Evolutionary conservation across 2,113 vertebrate species (phyloP).

Genomic region (Vicugna pacos): DNA sequence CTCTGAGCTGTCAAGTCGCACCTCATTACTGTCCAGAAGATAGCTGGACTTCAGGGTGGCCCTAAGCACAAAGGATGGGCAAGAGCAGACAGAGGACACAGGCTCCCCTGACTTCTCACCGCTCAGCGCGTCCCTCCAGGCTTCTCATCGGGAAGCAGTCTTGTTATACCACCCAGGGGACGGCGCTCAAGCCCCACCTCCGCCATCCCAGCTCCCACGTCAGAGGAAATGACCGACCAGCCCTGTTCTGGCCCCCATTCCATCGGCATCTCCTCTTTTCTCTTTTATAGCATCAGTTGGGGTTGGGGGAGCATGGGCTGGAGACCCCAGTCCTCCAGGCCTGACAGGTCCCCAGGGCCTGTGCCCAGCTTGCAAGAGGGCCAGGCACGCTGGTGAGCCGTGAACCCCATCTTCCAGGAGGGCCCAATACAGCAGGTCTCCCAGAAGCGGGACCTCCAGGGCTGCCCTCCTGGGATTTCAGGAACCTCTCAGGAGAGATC

Average conservation of each 20-base stretch:
- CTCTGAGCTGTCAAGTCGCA: neutral
- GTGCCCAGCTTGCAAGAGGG: neutral
- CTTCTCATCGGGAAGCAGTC: neutral
- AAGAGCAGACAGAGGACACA: fast-evolving
- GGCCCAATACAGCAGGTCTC: neutral
- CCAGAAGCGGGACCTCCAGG: neutral
- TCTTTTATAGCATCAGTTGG: neutral
- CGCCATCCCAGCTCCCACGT: neutral
- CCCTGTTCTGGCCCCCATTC: neutral
- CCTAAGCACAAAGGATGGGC: neutral
- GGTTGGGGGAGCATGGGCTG: too few species aligned
- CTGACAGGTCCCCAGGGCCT: neutral
- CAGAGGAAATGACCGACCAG: neutral
- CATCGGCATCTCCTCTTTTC: neutral
- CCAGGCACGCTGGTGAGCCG: fast-evolving
- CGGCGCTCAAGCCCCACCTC: neutral
- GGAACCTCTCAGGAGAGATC: neutral
- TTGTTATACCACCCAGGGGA: neutral
- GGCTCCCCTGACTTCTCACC: neutral
- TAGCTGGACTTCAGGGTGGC: neutral
- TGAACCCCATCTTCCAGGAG: neutral
- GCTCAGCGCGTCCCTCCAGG: fast-evolving
- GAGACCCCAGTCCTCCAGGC: neutral
- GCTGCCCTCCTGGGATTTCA: neutral
- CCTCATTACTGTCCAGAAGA: neutral